Percentiles rank a stretch among this genome's conserved stretches.
Conservation (phyloP, 2,113 vertebrate species). For the Rattus rattus region DNA sequence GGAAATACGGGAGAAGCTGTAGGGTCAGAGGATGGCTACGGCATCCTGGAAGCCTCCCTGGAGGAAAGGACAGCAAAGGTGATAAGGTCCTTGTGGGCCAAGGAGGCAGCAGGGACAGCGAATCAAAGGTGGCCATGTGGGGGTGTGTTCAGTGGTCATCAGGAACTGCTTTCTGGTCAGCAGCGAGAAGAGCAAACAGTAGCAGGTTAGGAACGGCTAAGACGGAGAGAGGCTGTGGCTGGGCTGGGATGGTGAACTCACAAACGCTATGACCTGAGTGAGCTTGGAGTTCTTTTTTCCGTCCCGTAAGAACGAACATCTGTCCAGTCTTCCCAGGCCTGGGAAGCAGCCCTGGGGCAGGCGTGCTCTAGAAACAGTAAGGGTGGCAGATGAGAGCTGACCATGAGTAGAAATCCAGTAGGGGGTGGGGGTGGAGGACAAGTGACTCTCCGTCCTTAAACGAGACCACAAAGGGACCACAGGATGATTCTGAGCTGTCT, state of each 20-base stretch:
- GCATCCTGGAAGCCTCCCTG: not conserved
- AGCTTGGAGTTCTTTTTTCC: conserved; percentile 10
- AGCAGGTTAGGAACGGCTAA: not conserved
- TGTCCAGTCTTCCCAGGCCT: conserved; percentile 71
- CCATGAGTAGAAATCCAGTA: not conserved
- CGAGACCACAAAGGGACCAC: not conserved
- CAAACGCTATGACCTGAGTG: not conserved
- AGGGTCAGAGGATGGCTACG: not conserved
- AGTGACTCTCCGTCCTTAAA: not conserved
- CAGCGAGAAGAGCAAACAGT: not conserved
- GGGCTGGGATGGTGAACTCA: not conserved
- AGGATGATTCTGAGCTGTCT: not conserved
- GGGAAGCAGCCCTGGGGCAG: conserved; percentile 60
- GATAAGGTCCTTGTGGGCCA: not conserved
- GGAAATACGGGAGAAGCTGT: not conserved
- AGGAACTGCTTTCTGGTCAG: not conserved
- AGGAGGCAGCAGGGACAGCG: not conserved
- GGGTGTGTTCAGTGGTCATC: not conserved
- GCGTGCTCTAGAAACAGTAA: conserved; percentile 49
- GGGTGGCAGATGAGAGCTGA: not conserved
- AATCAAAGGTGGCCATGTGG: not conserved
- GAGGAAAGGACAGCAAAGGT: not conserved
- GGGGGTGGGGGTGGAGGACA: not conserved
- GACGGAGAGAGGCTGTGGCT: not conserved
- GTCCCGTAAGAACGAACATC: conserved; percentile 56